Evolutionary conservation across 2,888 invertebrate species (phyloP), one percentile per base, ranked within the genome.

Genomic region (Dryocosmus kuriphilus): DNA sequence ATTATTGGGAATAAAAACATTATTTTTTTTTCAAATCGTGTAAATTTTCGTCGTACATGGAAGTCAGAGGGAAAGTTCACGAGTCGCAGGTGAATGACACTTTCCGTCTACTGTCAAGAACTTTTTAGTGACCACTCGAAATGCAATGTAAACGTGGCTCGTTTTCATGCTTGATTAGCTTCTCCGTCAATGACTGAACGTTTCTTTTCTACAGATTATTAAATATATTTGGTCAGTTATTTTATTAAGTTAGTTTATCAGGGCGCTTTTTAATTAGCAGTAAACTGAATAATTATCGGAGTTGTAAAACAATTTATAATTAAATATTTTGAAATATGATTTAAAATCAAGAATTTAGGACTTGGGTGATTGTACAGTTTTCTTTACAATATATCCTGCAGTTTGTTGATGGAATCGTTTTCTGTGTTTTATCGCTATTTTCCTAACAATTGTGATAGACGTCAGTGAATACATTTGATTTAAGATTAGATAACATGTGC

Each of bases 81-180:
- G 27, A 67, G 19, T 67, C 67, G n/a, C n/a, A 24, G 67, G 67
- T 67, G 67, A 67, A 67, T 67, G 67, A 67, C 67, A 67, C 67
- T 41, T 67, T 9, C 24, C 19, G 41, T 27, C 41, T 16, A 7
- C 67, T 67, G 24, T 46, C 41, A 41, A 67, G 41, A 67, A 67
- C 67, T 67, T 67, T 67, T 67, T 67, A 67, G 41, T 67, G 67
- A 67, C 27, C 27, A 67, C 27, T 67, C 67, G 46, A 67, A 67
- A 46, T 46, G 67, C 67, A 46, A 27, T 38, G 41, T 67, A 67
- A 67, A 67, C 67, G n/a, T n/a, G 67, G 38, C 41, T 46, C 46
- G 46, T 24, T 46, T 41, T 38, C 14, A 65, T 65, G 65, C 41
- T 41, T 46, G 67, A 67, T 46, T 67, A 67, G 27, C 41, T 67